These are phyloP conservation scores for Saccostrea glomerata DNA, from an alignment of 1,140 invertebrate species.

Conservation along the genomic window DNA sequence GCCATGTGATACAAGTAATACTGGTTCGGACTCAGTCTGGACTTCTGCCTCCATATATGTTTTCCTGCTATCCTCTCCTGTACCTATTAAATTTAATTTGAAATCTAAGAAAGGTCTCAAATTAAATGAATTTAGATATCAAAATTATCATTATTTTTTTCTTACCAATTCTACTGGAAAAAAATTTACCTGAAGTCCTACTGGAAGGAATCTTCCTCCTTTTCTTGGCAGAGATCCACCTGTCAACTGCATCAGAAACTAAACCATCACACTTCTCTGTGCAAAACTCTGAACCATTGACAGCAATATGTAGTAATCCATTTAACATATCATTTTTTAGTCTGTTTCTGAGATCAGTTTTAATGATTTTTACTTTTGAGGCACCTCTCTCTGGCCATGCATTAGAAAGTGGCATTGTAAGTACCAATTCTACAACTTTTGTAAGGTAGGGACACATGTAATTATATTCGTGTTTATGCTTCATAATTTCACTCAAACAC, in stretches of 20 bases:
- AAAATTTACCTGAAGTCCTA: constrained; percentile 13
- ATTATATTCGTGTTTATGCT: not conserved
- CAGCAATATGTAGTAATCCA: constrained; percentile 25
- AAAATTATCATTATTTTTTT: not conserved
- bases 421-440: constrained; percentile 20
- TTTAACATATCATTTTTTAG: constrained; percentile 45
- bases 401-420: constrained; percentile 32
- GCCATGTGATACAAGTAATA: not conserved
- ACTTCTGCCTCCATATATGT: not conserved
- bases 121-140: not conserved
- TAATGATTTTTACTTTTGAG: constrained; percentile 44
- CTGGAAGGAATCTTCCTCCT: not conserved
- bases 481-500: constrained; percentile 27
- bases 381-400: constrained; percentile 52
- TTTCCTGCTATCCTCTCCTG: not conserved
- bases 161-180: not conserved
- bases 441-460: not conserved
- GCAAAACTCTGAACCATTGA: not conserved
- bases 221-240: not conserved
- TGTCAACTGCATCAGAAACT: not conserved
- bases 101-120: not conserved
- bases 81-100: not conserved
- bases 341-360: constrained; percentile 41
- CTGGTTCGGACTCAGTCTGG: not conserved
- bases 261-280: constrained; percentile 6